Evolutionary conservation across 2,888 invertebrate genomes (phyloP).

Genomic region (Troilus luridus): DNA sequence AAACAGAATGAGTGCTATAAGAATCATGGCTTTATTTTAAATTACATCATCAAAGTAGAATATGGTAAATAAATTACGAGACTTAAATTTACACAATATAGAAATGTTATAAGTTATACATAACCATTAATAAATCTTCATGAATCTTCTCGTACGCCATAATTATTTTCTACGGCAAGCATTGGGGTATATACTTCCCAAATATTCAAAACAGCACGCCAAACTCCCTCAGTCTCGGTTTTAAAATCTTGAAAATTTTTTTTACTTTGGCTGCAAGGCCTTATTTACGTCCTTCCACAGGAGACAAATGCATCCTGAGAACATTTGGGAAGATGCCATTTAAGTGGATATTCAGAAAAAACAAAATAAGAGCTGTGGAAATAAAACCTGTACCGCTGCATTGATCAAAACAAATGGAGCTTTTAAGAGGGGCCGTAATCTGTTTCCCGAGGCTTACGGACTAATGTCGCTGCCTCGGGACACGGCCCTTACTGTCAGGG

Average conservation of each 20-base stretch:
- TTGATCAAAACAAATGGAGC: slow-evolving; percentile 39
- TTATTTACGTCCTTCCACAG: not conserved
- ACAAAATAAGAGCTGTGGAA: not conserved
- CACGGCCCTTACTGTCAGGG: not conserved
- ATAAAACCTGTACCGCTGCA: not conserved
- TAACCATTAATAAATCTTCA: no score
- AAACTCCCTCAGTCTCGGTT: not conserved
- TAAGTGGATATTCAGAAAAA: slow-evolving; percentile 10
- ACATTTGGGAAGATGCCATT: slow-evolving; percentile 1
- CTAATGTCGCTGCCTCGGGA: not conserved
- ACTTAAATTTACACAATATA: no score
- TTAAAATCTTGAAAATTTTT: not conserved
- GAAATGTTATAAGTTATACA: no score
- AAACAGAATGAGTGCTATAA: no score
- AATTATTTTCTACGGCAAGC: no score
- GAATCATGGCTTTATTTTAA: no score
- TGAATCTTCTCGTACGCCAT: no score
- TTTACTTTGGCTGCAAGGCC: not conserved
- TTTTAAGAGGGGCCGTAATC: slow-evolving; percentile 24
- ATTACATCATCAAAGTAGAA: no score
- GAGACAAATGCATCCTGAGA: not conserved
- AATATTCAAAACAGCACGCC: not conserved
- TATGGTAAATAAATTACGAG: no score
- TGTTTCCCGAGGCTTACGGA: slow-evolving; percentile 15
- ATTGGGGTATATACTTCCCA: no score